These are phyloP conservation scores for Andrena fulva DNA, from an alignment of 2,888 invertebrate genomes.

Conservation along the genomic window DNA sequence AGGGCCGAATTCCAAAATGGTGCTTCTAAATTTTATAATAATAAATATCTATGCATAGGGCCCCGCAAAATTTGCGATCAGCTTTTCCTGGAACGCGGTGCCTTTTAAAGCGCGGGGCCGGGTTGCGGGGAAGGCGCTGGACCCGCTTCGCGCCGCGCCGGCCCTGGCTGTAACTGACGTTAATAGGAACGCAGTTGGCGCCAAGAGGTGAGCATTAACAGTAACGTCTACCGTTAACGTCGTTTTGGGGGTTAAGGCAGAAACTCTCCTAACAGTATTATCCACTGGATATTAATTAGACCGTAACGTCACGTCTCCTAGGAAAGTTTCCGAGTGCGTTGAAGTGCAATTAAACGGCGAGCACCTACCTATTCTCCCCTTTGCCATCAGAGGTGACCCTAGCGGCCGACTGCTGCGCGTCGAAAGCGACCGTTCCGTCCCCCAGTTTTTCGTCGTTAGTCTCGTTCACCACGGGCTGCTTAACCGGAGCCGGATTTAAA, in stretches of 20 bases:
- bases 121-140: too few relatives aligned
- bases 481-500: conserved; percentile 57
- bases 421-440: not conserved
- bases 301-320: conserved; percentile 4
- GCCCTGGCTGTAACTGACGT: not conserved
- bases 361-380: conserved; percentile 13
- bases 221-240: conserved; percentile 17
- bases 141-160: too few relatives aligned
- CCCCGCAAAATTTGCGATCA: too few relatives aligned
- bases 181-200: not conserved
- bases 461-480: conserved; percentile 28
- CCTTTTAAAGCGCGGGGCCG: too few relatives aligned
- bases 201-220: not conserved
- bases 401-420: not conserved
- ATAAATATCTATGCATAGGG: too few relatives aligned
- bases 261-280: conserved; percentile 41
- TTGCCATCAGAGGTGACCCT: conserved; percentile 1
- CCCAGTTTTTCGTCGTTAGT: conserved; percentile 36
- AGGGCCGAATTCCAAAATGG: too few relatives aligned
- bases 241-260: conserved; percentile 9
- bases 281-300: conserved; percentile 35
- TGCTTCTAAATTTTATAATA: too few relatives aligned
- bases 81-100: too few relatives aligned
- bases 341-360: not conserved
- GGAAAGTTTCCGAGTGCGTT: conserved; percentile 16